Percentiles rank a stretch among this genome's conserved stretches.
These are phyloP conservation scores for Zootermopsis nevadensis DNA, from an alignment of 2,888 invertebrate species.

Conservation along the genomic window DNA sequence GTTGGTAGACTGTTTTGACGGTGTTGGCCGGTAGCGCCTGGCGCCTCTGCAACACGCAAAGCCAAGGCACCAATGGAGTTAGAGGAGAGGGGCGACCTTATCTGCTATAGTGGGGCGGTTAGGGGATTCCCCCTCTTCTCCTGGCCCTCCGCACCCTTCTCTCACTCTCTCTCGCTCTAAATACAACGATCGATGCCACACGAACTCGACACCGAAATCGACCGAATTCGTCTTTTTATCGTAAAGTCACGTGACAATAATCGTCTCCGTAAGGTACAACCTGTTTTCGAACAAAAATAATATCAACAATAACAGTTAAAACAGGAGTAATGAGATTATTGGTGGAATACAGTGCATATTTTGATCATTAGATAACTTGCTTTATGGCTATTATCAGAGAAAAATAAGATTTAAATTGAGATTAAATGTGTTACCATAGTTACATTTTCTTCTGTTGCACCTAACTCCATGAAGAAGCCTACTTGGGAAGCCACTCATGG, in stretches of 20 bases:
- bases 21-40: conserved; percentile 23
- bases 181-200: conserved; percentile 37
- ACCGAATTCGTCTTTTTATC: conserved; percentile 33
- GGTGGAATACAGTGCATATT: neutral
- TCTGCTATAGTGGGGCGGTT: neutral
- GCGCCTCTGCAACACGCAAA: conserved; percentile 42
- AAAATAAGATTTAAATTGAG: neutral
- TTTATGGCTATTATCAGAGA: neutral
- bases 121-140: neutral
- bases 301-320: neutral
- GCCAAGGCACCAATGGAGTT: conserved; percentile 25
- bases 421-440: neutral
- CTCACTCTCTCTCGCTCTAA: too few relatives aligned
- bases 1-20: neutral
- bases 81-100: conserved; percentile 13
- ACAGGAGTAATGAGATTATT: neutral
- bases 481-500: too few relatives aligned
- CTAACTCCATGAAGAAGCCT: too few relatives aligned
- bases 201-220: conserved; percentile 37
- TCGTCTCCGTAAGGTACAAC: neutral
- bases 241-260: too few relatives aligned
- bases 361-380: neutral
- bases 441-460: too few relatives aligned
- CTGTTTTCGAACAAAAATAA: neutral
- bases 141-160: neutral